These are phyloP conservation scores for Pluvialis apricaria DNA, from an alignment of 2,113 vertebrate genomes.

Conservation along the genomic window DNA sequence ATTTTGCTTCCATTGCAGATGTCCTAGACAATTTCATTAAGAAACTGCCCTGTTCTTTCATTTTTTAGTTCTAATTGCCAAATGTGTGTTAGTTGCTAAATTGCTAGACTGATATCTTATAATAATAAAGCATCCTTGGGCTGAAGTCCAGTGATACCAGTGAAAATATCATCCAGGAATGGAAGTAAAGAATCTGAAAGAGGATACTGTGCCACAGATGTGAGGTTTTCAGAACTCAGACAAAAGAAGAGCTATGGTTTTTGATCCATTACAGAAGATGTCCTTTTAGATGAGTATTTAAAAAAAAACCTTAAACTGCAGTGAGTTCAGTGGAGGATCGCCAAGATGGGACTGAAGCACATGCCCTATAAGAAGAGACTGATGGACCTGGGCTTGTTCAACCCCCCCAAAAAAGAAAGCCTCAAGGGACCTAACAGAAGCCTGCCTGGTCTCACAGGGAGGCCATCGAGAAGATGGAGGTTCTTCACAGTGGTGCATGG, in stretches of 20 bases:
- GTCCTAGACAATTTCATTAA: neutral
- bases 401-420: neutral
- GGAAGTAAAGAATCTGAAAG: neutral
- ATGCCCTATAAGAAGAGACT: neutral
- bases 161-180: neutral
- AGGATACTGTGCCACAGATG: neutral
- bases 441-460: neutral
- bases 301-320: neutral
- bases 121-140: neutral
- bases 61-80: neutral
- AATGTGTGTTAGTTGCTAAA: neutral
- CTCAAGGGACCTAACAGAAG: too few relatives aligned
- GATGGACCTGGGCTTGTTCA: neutral
- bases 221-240: neutral
- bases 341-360: neutral
- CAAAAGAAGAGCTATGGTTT: neutral
- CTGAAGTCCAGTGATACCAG: neutral
- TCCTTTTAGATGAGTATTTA: neutral
- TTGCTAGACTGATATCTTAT: neutral
- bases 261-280: neutral
- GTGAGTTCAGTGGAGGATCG: neutral
- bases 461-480: neutral
- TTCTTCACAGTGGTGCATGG: too few relatives aligned
- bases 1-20: neutral
- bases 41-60: neutral